Evolutionary conservation across 2,888 invertebrate species (phyloP).

Genomic region (Xylophagus ater): DNA sequence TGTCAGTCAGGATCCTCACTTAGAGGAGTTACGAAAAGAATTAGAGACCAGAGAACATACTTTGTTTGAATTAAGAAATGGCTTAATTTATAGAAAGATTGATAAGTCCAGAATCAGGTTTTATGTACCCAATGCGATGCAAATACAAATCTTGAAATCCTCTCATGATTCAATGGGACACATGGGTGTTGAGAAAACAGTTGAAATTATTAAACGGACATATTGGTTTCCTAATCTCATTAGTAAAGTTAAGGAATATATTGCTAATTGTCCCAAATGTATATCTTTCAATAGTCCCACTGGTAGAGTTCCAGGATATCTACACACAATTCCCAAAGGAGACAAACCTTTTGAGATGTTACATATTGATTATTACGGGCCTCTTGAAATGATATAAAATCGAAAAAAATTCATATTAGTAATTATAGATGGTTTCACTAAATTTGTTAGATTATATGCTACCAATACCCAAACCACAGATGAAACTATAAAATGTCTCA

Average conservation of each 20-base stretch:
- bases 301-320: constrained; percentile 17
- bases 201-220: constrained; percentile 15
- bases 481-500: background rate
- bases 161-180: constrained; percentile 23
- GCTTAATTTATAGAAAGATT: constrained; percentile 8
- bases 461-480: no score
- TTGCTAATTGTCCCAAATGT: no score
- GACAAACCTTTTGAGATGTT: constrained; percentile 21
- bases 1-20: constrained; percentile 15
- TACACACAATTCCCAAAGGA: constrained; percentile 22
- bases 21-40: constrained; percentile 14
- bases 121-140: constrained; percentile 16
- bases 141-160: constrained; percentile 12
- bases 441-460: no score
- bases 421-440: no score
- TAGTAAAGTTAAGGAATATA: background rate
- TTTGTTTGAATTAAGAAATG: constrained; percentile 5
- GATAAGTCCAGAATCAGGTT: constrained; percentile 3
- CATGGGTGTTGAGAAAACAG: constrained; percentile 22
- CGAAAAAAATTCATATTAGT: no score
- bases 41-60: constrained; percentile 13
- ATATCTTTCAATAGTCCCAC: background rate
- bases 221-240: constrained; percentile 24
- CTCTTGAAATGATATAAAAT: constrained; percentile 17
- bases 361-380: background rate